phyloP scores from a whole-genome alignment of 2,888 invertebrate genomes.

The Margaritifera margaritifera region DNA sequence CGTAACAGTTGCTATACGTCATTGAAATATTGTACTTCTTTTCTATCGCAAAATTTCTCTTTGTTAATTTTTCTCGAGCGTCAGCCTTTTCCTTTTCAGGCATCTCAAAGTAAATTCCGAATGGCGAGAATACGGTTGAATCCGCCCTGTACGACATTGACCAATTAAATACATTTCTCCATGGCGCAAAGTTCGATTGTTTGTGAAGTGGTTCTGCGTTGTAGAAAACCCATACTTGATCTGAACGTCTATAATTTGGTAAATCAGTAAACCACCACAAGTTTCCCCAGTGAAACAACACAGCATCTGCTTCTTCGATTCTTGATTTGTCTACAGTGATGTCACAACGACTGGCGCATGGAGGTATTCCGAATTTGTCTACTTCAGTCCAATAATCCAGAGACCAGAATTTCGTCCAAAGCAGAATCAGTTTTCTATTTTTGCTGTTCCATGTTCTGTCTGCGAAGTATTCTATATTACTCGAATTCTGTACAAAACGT shows the following conservation, averaged over 20 bases:
- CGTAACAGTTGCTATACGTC: slow-evolving; percentile 5
- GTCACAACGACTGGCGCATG: slow-evolving; percentile 4
- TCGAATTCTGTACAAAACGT: too few relatives aligned
- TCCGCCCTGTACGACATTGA: slow-evolving; percentile 3
- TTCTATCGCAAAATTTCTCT: slow-evolving; percentile 6
- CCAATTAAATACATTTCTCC: slow-evolving; percentile 6
- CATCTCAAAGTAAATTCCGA: not conserved
- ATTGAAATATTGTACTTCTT: slow-evolving; percentile 6
- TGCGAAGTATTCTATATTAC: too few relatives aligned
- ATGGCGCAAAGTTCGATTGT: slow-evolving; percentile 4
- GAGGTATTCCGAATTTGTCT: slow-evolving; percentile 6
- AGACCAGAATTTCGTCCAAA: slow-evolving; percentile 5
- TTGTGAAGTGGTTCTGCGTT: slow-evolving; percentile 5
- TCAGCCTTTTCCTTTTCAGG: not conserved
- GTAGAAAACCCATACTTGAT: slow-evolving; percentile 7
- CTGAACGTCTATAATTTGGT: slow-evolving; percentile 1
- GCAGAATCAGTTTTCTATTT: slow-evolving; percentile 5
- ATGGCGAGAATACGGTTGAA: slow-evolving; percentile 4
- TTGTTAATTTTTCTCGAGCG: not conserved
- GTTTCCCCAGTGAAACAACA: slow-evolving; percentile 9
- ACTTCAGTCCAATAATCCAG: slow-evolving; percentile 1
- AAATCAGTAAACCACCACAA: slow-evolving; percentile 4
- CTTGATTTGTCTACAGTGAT: slow-evolving; percentile 3
- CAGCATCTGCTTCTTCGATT: slow-evolving; percentile 6
- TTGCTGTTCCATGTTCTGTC: slow-evolving; percentile 1